These are phyloP conservation scores for Aplodontia rufa DNA, from an alignment of 2,113 vertebrate genomes.

Conservation along the genomic window DNA sequence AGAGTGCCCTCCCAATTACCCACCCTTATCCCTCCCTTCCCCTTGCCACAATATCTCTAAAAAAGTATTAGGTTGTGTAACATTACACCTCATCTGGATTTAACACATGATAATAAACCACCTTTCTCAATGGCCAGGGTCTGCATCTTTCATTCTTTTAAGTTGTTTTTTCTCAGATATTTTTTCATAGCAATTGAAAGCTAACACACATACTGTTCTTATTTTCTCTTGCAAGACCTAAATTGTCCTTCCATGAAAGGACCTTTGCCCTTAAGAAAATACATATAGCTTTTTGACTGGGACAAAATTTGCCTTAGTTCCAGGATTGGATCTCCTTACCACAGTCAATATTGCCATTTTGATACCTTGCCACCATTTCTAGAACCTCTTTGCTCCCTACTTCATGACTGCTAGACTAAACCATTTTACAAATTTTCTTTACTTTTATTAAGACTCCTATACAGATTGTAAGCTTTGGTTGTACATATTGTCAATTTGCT, in stretches of 20 bases:
- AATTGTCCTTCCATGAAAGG: neutral
- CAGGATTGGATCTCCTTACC: neutral
- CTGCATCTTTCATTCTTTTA: no score
- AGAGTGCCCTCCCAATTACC: no score
- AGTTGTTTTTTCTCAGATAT: neutral
- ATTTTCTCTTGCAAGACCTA: conserved; percentile 9
- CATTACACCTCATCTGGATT: no score
- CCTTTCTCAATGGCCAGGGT: no score
- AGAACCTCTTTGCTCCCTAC: neutral
- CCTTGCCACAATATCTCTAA: no score
- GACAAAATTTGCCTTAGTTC: neutral
- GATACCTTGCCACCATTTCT: neutral
- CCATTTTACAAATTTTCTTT: neutral
- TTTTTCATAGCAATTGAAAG: neutral
- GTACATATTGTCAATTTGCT: no score
- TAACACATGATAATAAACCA: no score
- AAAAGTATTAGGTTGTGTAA: no score
- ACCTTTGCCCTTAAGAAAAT: neutral
- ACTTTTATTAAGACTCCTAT: neutral
- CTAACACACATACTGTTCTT: neutral
- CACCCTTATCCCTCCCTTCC: no score
- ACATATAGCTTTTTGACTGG: neutral
- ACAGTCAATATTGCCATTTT: neutral
- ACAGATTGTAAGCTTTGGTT: no score
- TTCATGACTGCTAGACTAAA: neutral